Evolutionary conservation across 1,140 invertebrate genomes (phyloP), one percentile per base, ranked within the genome.

Genomic region (Danaus plexippus): DNA sequence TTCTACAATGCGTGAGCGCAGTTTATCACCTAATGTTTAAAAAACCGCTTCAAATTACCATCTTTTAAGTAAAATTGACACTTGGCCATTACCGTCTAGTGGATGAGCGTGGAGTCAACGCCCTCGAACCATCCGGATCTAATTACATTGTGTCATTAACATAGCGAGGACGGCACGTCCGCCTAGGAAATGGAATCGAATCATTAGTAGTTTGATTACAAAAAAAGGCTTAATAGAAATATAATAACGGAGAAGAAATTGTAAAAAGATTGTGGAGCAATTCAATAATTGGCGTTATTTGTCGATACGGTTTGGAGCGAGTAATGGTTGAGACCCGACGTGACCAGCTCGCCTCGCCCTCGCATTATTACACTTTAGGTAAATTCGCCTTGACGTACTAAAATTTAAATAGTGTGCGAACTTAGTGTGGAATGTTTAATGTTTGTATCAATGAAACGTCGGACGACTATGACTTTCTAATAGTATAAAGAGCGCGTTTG

Each of bases 131-230:
- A 82, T 85, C 83, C 83, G 83, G 72, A 87, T 87, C 83, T 87
- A 87, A 87, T 87, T 87, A 85, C 74, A 66, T 73, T 64, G 75
- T 80, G 83, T 85, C 83, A 84, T 85, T 85, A 86, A 82, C 80
- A 85, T 80, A 65, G 66, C 66, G 71, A 73, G 76, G 80, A 75
- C 70, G 76, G 80, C 81, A 85, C 83, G 83, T 86, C 83, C 80
- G 83, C 66, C 80, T 85, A 79, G 81, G 83, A 83, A 86, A 86
- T 87, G 81, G 81, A 84, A 85, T 87, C 83, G 81, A 86, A 86
- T 86, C 83, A 85, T 86, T 85, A 86, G 81, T 80, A 82, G 80
- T 85, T 84, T 85, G 83, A 87, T 87, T 85, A 87, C 81, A 85
- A 87, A 87, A 32, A 86, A 87, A 86, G 81, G 79, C 80, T 83